phyloP scores from a whole-genome alignment of 1,140 invertebrate species.

The Drosophila nasuta region DNA sequence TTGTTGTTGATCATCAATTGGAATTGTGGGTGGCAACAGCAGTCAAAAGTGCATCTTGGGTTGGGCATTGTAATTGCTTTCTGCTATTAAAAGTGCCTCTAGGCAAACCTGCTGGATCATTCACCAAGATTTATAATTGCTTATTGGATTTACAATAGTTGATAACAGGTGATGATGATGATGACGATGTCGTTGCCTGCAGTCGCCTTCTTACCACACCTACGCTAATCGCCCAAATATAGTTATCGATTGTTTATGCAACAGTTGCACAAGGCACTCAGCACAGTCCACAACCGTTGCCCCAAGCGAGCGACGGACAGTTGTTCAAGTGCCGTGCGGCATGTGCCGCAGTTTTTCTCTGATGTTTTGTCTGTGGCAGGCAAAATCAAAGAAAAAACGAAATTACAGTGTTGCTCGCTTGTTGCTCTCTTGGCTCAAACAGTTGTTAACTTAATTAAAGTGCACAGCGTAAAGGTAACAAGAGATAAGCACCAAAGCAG shows the following conservation, averaged over 20 bases:
- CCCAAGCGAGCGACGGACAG: slow-evolving; percentile 6
- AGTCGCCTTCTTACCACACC: not conserved
- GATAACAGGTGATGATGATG: slow-evolving; percentile 48
- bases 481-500: slow-evolving; percentile 31
- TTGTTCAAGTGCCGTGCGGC: slow-evolving; percentile 28
- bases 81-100: slow-evolving; percentile 6
- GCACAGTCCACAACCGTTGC: slow-evolving; percentile 4
- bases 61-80: slow-evolving; percentile 13
- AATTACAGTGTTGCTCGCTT: slow-evolving; percentile 57
- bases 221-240: slow-evolving; percentile 16
- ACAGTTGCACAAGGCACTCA: slow-evolving; percentile 19
- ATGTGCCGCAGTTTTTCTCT: slow-evolving; percentile 49
- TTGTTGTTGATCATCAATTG: slow-evolving; percentile 4
- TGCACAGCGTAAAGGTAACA: slow-evolving; percentile 47
- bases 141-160: slow-evolving; percentile 35
- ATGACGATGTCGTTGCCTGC: slow-evolving; percentile 37
- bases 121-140: slow-evolving; percentile 44
- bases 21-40: slow-evolving; percentile 28
- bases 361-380: slow-evolving; percentile 37
- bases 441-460: slow-evolving; percentile 79
- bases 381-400: slow-evolving; percentile 56
- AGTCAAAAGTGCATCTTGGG: slow-evolving; percentile 6
- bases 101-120: slow-evolving; percentile 18
- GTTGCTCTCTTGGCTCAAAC: slow-evolving; percentile 46
- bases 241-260: slow-evolving; percentile 55